phyloP scores from a whole-genome alignment of 2,113 vertebrate species.

The Sitta europaea region DNA sequence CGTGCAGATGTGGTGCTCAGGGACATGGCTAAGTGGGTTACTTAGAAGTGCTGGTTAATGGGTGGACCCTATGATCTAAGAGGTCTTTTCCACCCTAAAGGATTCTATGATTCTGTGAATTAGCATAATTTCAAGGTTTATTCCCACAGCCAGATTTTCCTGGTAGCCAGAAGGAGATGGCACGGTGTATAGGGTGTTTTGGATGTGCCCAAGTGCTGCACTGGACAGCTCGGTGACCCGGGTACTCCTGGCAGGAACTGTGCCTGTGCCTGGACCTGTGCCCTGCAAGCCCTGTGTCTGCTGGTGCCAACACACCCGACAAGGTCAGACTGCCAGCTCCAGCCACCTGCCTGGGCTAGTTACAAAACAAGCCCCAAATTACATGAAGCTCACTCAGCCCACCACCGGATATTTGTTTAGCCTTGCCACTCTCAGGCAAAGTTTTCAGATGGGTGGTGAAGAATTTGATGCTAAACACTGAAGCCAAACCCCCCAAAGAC shows the following conservation, averaged over 20 bases:
- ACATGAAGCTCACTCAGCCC: background rate
- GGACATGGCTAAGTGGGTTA: background rate
- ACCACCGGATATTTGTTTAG: background rate
- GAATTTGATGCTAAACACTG: background rate
- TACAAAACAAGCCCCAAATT: background rate
- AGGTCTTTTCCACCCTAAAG: background rate
- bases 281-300: background rate
- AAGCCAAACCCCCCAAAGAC: background rate
- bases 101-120: background rate
- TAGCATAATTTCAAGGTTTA: background rate
- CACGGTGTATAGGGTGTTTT: accelerated
- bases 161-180: background rate
- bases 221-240: accelerated
- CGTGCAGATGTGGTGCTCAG: background rate
- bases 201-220: background rate
- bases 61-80: background rate
- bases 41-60: background rate
- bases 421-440: background rate
- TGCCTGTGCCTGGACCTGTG: background rate
- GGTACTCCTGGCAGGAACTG: accelerated
- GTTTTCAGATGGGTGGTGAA: background rate
- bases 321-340: background rate
- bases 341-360: accelerated
- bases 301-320: accelerated
- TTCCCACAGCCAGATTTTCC: background rate